Percentiles rank a stretch among this genome's conserved stretches.
Conservation (phyloP, 2,888 invertebrate species). For the Hipparchia semele region DNA sequence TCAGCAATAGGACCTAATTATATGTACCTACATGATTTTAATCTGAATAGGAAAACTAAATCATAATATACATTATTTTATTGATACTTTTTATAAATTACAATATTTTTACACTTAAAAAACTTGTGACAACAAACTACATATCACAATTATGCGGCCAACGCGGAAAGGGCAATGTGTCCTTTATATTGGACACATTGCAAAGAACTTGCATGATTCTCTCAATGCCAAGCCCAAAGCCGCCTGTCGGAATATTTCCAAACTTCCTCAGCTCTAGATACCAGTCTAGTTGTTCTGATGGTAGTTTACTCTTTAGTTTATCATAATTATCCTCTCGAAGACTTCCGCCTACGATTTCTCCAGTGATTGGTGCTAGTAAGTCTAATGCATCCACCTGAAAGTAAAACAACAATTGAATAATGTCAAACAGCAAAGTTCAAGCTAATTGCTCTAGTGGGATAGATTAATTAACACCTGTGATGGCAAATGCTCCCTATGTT, state of each 20-base stretch:
- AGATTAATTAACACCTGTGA: too few relatives aligned
- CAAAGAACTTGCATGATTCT: constrained; percentile 93
- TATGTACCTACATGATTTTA: too few relatives aligned
- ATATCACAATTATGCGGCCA: constrained; percentile 94
- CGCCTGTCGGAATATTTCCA: constrained; percentile 95
- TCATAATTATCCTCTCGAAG: constrained; percentile 92
- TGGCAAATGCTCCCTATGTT: too few relatives aligned
- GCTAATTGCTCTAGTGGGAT: too few relatives aligned
- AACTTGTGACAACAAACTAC: constrained; percentile 54
- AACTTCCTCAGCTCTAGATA: constrained; percentile 94
- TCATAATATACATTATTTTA: too few relatives aligned
- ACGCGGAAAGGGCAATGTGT: constrained; percentile 96
- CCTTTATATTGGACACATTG: constrained; percentile 94
- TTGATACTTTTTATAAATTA: too few relatives aligned
- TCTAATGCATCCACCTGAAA: constrained; percentile 91
- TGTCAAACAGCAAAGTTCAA: too few relatives aligned
- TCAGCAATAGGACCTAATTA: too few relatives aligned
- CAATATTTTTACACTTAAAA: too few relatives aligned
- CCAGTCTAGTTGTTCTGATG: constrained; percentile 87
- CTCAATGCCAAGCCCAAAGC: constrained; percentile 98
- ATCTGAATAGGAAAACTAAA: too few relatives aligned
- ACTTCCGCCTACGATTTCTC: constrained; percentile 98
- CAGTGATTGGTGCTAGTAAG: constrained; percentile 93
- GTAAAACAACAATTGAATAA: constrained; percentile 15
- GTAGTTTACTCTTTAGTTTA: constrained; percentile 84